Evolutionary conservation across 2,888 invertebrate species (phyloP).

Genomic region (Dysmachus trigonus): DNA sequence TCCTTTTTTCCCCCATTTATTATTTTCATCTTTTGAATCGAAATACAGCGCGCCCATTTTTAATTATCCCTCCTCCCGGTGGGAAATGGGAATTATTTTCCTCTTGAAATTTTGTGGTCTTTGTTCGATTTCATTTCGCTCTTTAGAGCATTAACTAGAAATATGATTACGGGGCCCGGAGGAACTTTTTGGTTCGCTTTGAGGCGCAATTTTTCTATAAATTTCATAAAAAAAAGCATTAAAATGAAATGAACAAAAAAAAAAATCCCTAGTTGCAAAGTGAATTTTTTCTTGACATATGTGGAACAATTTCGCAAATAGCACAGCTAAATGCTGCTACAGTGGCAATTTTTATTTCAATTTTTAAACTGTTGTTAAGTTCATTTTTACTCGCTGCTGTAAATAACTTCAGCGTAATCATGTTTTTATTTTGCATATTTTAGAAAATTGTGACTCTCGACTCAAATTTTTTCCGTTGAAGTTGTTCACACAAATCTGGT

Average conservation of each 20-base stretch:
- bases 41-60: background rate
- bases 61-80: background rate
- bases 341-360: background rate
- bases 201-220: background rate
- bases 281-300: background rate
- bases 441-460: background rate
- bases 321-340: background rate
- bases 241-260: background rate
- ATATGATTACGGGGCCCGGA: background rate
- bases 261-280: background rate
- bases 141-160: background rate
- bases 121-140: background rate
- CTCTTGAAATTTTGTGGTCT: background rate
- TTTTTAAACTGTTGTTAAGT: background rate
- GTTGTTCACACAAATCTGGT: background rate
- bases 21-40: background rate
- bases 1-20: background rate
- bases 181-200: background rate
- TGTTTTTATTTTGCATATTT: background rate
- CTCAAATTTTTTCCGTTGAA: background rate
- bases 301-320: background rate
- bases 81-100: background rate
- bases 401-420: background rate
- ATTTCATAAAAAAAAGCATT: background rate
- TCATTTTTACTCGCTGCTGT: background rate